Evolutionary conservation across 1,140 invertebrate species (phyloP).

Genomic region (Ips nitidus): DNA sequence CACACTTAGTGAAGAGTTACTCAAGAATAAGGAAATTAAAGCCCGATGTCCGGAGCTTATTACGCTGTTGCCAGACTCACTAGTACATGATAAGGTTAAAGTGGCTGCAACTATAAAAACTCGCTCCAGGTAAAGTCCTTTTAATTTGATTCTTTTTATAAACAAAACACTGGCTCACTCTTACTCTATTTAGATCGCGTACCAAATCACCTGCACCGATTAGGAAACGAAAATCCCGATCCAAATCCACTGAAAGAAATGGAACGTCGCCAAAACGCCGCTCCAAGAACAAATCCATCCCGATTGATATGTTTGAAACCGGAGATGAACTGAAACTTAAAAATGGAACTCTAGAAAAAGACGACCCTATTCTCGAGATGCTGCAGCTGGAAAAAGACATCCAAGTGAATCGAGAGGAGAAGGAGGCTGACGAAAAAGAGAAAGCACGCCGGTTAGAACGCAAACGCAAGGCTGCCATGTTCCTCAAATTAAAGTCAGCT

Average conservation of each 20-base stretch:
- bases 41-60: too few relatives aligned
- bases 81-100: too few relatives aligned
- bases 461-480: slow-evolving; percentile 66
- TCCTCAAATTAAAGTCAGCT: slow-evolving; percentile 60
- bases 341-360: slow-evolving; percentile 37
- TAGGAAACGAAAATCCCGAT: slow-evolving; percentile 20
- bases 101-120: too few relatives aligned
- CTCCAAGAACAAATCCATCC: slow-evolving; percentile 9
- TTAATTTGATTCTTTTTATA: too few relatives aligned
- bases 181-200: background rate
- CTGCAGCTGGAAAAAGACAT: slow-evolving; percentile 57
- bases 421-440: slow-evolving; percentile 59
- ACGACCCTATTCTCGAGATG: slow-evolving; percentile 53
- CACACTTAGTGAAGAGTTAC: too few relatives aligned
- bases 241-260: background rate
- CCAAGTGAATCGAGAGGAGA: slow-evolving; percentile 54
- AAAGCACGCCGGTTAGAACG: slow-evolving; percentile 71
- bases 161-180: too few relatives aligned
- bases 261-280: background rate
- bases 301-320: slow-evolving; percentile 32
- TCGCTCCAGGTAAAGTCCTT: too few relatives aligned
- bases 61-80: too few relatives aligned
- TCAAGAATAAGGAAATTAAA: too few relatives aligned
- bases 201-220: slow-evolving; percentile 4
- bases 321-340: slow-evolving; percentile 36